phyloP scores from a whole-genome alignment of 2,888 invertebrate genomes.

The Anthophora plumipes region DNA sequence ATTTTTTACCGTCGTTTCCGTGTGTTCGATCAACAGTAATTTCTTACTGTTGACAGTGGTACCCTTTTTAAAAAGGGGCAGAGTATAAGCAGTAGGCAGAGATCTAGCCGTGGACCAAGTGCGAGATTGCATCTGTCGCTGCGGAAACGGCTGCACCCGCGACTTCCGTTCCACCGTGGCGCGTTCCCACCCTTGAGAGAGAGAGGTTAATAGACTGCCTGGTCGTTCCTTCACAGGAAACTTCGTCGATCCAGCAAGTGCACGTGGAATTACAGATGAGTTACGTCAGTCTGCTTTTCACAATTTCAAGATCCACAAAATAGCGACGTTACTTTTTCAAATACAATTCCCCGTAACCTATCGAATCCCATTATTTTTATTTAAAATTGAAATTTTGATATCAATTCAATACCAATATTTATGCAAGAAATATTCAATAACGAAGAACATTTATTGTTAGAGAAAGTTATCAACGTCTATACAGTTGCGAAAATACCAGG shows the following conservation, averaged over 20 bases:
- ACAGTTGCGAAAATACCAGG: too few relatives aligned
- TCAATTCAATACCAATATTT: too few relatives aligned
- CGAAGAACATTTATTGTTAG: too few relatives aligned
- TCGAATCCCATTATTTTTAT: too few relatives aligned
- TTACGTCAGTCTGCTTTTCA: background rate
- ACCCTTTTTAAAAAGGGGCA: conserved; percentile 66
- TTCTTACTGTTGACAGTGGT: conserved; percentile 71
- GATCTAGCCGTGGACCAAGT: conserved; percentile 61
- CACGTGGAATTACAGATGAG: background rate
- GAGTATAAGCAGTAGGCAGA: conserved; percentile 31
- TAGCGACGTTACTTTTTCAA: background rate
- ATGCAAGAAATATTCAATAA: too few relatives aligned
- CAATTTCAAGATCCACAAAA: background rate
- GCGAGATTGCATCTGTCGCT: conserved; percentile 82
- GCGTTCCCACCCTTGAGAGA: conserved; percentile 68
- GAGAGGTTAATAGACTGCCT: conserved; percentile 71
- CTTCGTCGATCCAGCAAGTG: conserved; percentile 32
- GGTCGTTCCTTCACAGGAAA: conserved; percentile 32
- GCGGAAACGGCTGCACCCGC: conserved; percentile 80
- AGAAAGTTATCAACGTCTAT: too few relatives aligned
- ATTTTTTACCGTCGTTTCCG: conserved; percentile 66
- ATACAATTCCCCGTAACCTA: background rate
- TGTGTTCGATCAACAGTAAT: conserved; percentile 73
- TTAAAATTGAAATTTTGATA: too few relatives aligned
- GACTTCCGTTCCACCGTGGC: conserved; percentile 77